Evolutionary conservation across 2,113 vertebrate genomes (phyloP).

Genomic region (Oncorhynchus masou): DNA sequence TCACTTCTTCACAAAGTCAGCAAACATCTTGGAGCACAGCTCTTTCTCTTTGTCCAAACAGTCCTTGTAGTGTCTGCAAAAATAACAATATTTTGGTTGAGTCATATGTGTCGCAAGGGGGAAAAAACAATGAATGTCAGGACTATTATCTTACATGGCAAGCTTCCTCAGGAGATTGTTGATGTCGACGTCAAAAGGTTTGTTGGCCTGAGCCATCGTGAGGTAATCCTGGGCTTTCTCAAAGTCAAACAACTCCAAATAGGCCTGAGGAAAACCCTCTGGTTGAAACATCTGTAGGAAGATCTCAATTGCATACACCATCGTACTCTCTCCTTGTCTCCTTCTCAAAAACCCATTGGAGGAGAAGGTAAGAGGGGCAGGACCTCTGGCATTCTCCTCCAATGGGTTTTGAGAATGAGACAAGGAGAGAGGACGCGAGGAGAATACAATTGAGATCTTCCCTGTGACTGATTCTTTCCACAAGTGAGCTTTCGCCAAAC

Average conservation of each 20-base stretch:
- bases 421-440: too few species aligned
- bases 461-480: too few species aligned
- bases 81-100: background rate
- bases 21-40: conserved; percentile 73
- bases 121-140: background rate
- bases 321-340: too few species aligned
- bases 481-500: too few species aligned
- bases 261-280: conserved; percentile 74
- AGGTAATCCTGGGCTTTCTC: conserved; percentile 81
- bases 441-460: too few species aligned
- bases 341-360: too few species aligned
- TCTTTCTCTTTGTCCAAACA: conserved; percentile 68
- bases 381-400: too few species aligned
- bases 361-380: too few species aligned
- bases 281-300: background rate
- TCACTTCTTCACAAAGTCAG: conserved; percentile 37
- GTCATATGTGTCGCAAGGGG: too few species aligned
- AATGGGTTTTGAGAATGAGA: too few species aligned
- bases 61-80: conserved; percentile 61
- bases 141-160: conserved; percentile 72
- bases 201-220: conserved; percentile 76
- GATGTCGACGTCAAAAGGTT: conserved; percentile 86
- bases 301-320: too few species aligned
- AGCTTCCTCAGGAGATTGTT: conserved; percentile 84
- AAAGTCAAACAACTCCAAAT: conserved; percentile 80